phyloP scores from a whole-genome alignment of 2,888 invertebrate genomes.

The Diachrysia chrysitis region DNA sequence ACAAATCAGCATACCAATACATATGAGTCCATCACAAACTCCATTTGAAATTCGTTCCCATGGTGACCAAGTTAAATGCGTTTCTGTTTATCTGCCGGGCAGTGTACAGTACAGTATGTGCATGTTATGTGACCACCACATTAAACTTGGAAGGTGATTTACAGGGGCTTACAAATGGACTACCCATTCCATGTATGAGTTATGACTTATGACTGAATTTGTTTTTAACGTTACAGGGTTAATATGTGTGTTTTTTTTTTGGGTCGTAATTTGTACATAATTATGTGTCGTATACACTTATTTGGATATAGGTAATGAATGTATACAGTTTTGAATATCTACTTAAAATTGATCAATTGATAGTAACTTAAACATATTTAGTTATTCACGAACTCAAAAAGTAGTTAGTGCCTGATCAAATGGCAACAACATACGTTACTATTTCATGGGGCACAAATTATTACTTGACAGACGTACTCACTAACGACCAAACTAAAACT shows the following conservation, averaged over 20 bases:
- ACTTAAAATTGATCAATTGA: too few relatives aligned
- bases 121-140: constrained; percentile 44
- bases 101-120: constrained; percentile 48
- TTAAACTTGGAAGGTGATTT: constrained; percentile 52
- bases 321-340: too few relatives aligned
- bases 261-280: too few relatives aligned
- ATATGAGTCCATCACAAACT: constrained; percentile 43
- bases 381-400: too few relatives aligned
- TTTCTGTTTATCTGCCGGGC: constrained; percentile 41
- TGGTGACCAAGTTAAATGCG: constrained; percentile 49
- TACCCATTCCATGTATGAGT: background rate
- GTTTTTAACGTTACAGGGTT: constrained; percentile 12
- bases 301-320: too few relatives aligned
- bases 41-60: constrained; percentile 22
- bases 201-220: background rate
- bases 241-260: constrained; percentile 10
- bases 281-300: too few relatives aligned
- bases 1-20: constrained; percentile 22
- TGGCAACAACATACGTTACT: too few relatives aligned
- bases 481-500: too few relatives aligned
- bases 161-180: constrained; percentile 29
- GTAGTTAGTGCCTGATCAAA: too few relatives aligned
- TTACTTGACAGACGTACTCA: too few relatives aligned
- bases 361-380: too few relatives aligned
- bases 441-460: too few relatives aligned